Evolutionary conservation across 2,113 vertebrate genomes (phyloP).

Genomic region (Pterocles orientalis): DNA sequence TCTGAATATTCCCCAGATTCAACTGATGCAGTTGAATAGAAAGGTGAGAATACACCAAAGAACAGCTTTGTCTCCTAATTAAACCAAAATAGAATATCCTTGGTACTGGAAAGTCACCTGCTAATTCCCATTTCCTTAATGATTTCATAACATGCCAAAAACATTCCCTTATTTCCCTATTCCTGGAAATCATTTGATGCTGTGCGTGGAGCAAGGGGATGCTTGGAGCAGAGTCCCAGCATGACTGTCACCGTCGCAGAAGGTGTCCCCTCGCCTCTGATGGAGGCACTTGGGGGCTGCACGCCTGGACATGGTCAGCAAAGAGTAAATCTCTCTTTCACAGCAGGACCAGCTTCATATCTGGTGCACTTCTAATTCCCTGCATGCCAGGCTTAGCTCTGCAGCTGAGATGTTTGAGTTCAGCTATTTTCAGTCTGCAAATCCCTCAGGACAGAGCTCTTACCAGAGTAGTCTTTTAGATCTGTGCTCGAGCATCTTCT

Average conservation of each 20-base stretch:
- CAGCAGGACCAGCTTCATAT: not conserved
- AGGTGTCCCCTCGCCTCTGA: not conserved
- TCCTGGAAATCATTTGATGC: not conserved
- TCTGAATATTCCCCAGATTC: not conserved
- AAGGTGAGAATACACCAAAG: not conserved
- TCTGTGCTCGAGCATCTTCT: not conserved
- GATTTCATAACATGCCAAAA: not conserved
- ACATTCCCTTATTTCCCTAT: not conserved
- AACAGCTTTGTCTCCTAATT: not conserved
- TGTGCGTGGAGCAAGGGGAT: not conserved
- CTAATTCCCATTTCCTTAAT: not conserved
- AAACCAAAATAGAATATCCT: not conserved
- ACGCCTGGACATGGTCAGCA: fast-evolving
- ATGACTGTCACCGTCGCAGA: fast-evolving
- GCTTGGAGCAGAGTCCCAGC: not conserved
- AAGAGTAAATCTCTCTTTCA: not conserved
- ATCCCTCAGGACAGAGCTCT: not conserved
- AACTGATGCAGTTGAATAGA: not conserved
- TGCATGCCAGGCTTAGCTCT: fast-evolving
- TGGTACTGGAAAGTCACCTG: not conserved
- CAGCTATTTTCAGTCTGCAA: not conserved
- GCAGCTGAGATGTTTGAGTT: not conserved
- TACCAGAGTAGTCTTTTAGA: not conserved
- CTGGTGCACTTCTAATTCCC: not conserved
- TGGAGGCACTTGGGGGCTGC: not conserved